Percentiles rank a stretch among this genome's conserved stretches.
phyloP scores from a whole-genome alignment of 1,140 invertebrate species.

The Triops cancriformis region DNA sequence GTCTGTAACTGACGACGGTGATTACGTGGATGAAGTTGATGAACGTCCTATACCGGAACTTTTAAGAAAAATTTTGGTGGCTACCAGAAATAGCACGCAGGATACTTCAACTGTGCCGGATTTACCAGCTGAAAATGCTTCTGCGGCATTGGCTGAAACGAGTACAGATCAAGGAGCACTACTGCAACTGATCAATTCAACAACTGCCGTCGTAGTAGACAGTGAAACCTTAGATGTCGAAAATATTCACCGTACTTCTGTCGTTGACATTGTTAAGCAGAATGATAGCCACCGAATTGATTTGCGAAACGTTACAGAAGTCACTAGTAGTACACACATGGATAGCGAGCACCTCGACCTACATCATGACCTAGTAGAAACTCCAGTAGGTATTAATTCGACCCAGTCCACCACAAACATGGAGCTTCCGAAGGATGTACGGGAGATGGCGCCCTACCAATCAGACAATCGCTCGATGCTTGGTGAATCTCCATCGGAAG shows the following conservation, averaged over 20 bases:
- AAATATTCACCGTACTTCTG: no score
- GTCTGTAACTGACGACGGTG: background rate
- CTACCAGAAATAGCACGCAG: slow-evolving; percentile 24
- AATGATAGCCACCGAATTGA: no score
- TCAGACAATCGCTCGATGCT: background rate
- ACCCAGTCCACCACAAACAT: no score
- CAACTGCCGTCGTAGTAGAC: background rate
- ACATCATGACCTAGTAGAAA: no score
- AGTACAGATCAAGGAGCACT: background rate
- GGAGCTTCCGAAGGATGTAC: no score
- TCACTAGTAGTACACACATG: no score
- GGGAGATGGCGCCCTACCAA: background rate
- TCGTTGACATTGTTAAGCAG: no score
- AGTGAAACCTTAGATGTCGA: no score
- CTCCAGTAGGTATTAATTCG: no score
- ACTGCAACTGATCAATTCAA: background rate
- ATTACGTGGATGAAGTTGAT: slow-evolving; percentile 17
- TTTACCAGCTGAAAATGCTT: background rate
- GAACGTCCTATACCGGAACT: slow-evolving; percentile 25
- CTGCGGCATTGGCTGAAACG: background rate
- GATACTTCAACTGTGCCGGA: background rate
- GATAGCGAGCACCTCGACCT: no score
- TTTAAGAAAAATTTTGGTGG: slow-evolving; percentile 26
- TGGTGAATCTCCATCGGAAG: background rate
- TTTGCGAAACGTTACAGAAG: no score